Evolutionary conservation across 37 sponge, comb jelly and placozoan species (phyloP), one percentile per base, ranked within the genome.

Genomic region (Spongilla lacustris): DNA sequence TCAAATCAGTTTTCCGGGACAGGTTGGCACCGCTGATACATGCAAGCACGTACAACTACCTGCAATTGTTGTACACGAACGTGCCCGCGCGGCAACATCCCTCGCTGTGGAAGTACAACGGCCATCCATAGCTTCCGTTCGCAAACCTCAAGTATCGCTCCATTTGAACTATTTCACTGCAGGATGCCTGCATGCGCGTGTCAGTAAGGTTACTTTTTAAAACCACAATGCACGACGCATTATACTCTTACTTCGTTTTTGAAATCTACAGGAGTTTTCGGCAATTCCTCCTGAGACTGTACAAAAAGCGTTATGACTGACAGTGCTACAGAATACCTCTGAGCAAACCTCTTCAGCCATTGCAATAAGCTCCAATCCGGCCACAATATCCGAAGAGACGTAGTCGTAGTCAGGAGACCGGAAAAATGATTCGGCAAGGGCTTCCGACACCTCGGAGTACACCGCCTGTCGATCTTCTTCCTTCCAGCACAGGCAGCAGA

Each of bases 301-400:
- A 8, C 46, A 46, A 46, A 8, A 8, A 46, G 8, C 46, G 8
- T 46, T 4, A 46, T 46, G 46, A 4, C 4, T 46, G 46, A 8
- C 46, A 46, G n/a, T n/a, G n/a, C n/a, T n/a, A n/a, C n/a, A n/a
- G n/a, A n/a, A n/a, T n/a, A n/a, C n/a, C n/a, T n/a, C n/a, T n/a
- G n/a, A n/a, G n/a, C n/a, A n/a, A n/a, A 22, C 69, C 24, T 50
- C 79, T 23, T 85, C 74, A 22, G 74, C 68, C 76, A 87, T 81
- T 10, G 77, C 74, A 9, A 86, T 23, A 13, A 93, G 68, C 24
- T 82, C 86, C 29, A 93, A 30, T 4, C 94, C 94, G 49, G 94
- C 94, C 2, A 75, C 49, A 2, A 93, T 33, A 87, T 93, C 94
- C 23, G 94, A 90, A 12, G 94, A 88, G 24, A 93, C 94, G 68